phyloP scores from a whole-genome alignment of 1,140 invertebrate species.

The Oryctes rhinoceros region DNA sequence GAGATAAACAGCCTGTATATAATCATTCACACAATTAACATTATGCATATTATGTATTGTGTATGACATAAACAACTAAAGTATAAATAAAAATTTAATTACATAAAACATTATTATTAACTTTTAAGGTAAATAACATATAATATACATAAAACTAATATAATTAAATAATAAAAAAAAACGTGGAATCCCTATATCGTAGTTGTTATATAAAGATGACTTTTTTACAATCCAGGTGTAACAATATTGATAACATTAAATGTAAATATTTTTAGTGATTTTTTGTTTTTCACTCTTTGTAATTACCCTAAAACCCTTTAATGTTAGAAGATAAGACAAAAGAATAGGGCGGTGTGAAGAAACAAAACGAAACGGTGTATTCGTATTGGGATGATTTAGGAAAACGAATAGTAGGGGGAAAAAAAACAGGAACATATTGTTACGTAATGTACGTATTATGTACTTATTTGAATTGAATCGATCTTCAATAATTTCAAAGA shows the following conservation, averaged over 20 bases:
- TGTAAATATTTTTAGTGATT: constrained; percentile 18
- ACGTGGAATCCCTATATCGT: background rate
- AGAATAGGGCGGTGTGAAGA: too few relatives aligned
- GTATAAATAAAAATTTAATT: background rate
- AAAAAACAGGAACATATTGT: background rate
- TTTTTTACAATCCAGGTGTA: constrained; percentile 22
- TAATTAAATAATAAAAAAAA: constrained; percentile 16
- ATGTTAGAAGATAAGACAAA: background rate
- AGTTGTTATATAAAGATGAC: constrained; percentile 27
- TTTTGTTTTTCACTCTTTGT: background rate
- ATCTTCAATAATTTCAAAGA: constrained; percentile 7
- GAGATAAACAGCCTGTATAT: too few relatives aligned
- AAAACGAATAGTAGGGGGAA: background rate
- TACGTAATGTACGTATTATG: background rate
- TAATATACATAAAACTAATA: constrained; percentile 11
- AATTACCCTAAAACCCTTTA: background rate
- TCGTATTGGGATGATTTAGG: too few relatives aligned
- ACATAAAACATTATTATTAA: constrained; percentile 13
- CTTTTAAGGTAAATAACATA: constrained; percentile 11
- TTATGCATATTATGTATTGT: background rate
- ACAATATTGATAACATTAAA: background rate
- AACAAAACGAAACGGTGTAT: too few relatives aligned
- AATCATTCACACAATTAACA: too few relatives aligned
- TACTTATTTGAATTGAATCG: background rate
- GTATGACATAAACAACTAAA: background rate